Conservation (phyloP, 2,888 invertebrate genomes). For the Margaritifera margaritifera region DNA sequence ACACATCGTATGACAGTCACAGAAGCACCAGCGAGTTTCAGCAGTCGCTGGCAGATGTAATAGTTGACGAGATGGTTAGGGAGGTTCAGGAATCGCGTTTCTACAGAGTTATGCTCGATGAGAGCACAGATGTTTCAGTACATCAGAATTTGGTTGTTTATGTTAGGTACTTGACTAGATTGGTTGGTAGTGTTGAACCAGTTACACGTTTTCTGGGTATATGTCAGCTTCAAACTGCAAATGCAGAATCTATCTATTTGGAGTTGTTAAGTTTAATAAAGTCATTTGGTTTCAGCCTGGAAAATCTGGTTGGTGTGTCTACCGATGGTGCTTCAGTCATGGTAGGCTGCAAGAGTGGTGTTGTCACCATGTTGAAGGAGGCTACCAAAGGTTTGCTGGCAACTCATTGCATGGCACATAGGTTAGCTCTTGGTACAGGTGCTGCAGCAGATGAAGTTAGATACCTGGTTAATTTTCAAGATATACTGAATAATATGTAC, state of each 20-base stretch:
- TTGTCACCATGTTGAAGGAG: slow-evolving; percentile 26
- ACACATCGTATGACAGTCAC: slow-evolving; percentile 7
- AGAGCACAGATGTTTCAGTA: too few relatives aligned
- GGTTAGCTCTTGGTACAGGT: slow-evolving; percentile 27
- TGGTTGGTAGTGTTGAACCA: slow-evolving; percentile 12
- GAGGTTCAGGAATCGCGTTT: too few relatives aligned
- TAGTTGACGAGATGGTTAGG: too few relatives aligned
- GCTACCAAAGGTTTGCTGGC: slow-evolving; percentile 20
- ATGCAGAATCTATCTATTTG: slow-evolving; percentile 19
- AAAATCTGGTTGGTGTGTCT: slow-evolving; percentile 22
- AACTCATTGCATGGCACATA: slow-evolving; percentile 36
- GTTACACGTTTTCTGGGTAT: slow-evolving; percentile 22
- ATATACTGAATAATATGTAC: slow-evolving; percentile 20
- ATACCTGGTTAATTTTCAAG: slow-evolving; percentile 35
- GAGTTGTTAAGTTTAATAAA: slow-evolving; percentile 13
- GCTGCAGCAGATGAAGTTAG: slow-evolving; percentile 27
- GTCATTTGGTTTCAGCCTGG: slow-evolving; percentile 8
- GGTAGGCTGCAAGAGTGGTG: slow-evolving; percentile 29
- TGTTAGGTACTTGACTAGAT: too few relatives aligned
- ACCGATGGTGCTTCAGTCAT: slow-evolving; percentile 37
- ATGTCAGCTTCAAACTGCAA: slow-evolving; percentile 14
- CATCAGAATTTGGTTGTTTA: too few relatives aligned
- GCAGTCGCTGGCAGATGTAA: too few relatives aligned
- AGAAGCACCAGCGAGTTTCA: too few relatives aligned
- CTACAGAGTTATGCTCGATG: too few relatives aligned